Percentiles rank a stretch among this genome's conserved stretches.
Evolutionary conservation across 2,888 invertebrate genomes (phyloP).

Genomic region (Fabriciana adippe): DNA sequence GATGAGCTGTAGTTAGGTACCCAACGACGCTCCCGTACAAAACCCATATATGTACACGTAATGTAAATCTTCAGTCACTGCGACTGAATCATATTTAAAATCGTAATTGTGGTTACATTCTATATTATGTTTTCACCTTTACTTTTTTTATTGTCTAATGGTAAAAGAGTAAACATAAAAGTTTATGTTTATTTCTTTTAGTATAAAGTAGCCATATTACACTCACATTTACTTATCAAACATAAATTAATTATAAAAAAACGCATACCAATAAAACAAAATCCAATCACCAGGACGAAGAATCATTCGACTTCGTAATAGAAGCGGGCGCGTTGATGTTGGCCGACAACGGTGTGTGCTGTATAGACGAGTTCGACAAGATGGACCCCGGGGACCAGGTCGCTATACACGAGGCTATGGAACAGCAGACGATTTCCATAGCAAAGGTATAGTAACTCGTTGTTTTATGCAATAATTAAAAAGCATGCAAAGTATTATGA

Average conservation of each 20-base stretch:
- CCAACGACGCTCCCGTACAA: background rate
- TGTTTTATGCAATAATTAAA: background rate
- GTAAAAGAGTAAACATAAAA: too few relatives aligned
- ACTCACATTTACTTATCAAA: too few relatives aligned
- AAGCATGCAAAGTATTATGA: background rate
- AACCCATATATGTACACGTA: too few relatives aligned
- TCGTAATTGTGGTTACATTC: too few relatives aligned
- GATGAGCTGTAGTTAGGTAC: constrained; percentile 54
- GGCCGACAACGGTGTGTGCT: constrained; percentile 99
- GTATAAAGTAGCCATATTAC: background rate
- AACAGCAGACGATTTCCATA: constrained; percentile 99
- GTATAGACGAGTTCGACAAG: constrained; percentile 99
- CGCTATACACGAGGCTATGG: constrained; percentile 99
- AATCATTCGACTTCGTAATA: constrained; percentile 98
- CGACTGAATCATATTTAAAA: too few relatives aligned
- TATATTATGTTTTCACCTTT: too few relatives aligned
- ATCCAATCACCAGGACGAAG: constrained; percentile 87
- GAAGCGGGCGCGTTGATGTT: constrained; percentile 99
- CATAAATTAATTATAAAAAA: background rate
- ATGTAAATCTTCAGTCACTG: too few relatives aligned
- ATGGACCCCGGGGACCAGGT: constrained; percentile 99
- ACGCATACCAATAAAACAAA: background rate
- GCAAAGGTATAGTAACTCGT: constrained; percentile 87
- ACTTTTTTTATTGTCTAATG: too few relatives aligned
- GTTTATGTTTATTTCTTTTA: too few relatives aligned